Base-by-base conservation (phyloP, 2,797 vertebrate species). In the Tarsius wallacei region DNA sequence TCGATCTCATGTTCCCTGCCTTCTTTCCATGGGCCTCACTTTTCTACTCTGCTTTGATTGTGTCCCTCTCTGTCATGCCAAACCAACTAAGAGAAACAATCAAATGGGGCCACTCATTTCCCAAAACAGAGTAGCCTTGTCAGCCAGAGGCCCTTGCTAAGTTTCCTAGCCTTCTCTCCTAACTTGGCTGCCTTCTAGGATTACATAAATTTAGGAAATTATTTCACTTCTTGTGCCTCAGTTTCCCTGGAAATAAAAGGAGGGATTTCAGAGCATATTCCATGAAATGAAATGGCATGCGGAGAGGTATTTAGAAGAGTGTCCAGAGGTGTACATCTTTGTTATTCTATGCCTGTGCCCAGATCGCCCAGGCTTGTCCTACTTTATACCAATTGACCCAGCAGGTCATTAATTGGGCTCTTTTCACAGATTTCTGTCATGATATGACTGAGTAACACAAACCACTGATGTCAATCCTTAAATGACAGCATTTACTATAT, bases 331-430 rank as follows among this genome's bases (percentile, higher is more conserved):
- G 0, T 16, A 2, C 16, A 16, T 15, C 3, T 15, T 13, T 53
- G 4, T 16, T n/a, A 47, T 15, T 36, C 11, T 0, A 1, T 1
- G 2, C 24, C 31, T 2, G 7, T 2, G 24, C 11, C 17, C n/a
- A 57, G 3, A 1, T 24, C 22, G 22, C 21, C 42, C 24, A 7
- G 26, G 47, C 28, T 81, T 11, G 0, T 33, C 49, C 68, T 14
- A 1, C 21, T 21, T 16, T 53, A 0, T 57, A 5, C 31, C 5
- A 22, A 24, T 28, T 13, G 9, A 28, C 19, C 53, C 14, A 5
- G 13, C 31, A 16, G 11, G 26, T 26, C 57, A 36, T 63, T 61
- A 49, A 16, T 2, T 8, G 11, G 42, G 8, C 24, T 16, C 19
- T 33, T 66, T 22, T 63, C 24, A 14, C 0, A 15, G 81, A 47